Base-by-base conservation (phyloP, 2,113 vertebrate genomes). In the Todiramphus chloris region DNA sequence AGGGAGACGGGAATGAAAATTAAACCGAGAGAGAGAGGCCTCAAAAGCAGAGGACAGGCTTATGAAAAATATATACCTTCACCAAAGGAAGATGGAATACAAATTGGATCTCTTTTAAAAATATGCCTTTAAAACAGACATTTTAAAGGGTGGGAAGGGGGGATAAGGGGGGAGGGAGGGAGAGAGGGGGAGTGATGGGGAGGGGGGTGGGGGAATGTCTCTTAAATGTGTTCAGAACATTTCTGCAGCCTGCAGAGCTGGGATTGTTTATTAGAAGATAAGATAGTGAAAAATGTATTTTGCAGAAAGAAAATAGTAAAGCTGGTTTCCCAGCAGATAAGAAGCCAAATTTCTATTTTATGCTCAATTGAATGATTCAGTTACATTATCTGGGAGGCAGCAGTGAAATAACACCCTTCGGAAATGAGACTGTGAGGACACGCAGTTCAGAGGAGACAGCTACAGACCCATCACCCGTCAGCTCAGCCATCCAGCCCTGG, bases 271-370 rank as follows among this genome's bases (percentile, higher is more conserved):
- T 98, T 98, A 98, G 98, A 97, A 98, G 98, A 98, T 98, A 98
- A 98, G 98, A 98, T 98, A 98, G 98, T 98, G 98, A 98, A 98
- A 98, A 98, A 98, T 98, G 98, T 98, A 98, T 98, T 98, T 98
- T 98, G 97, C 97, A 98, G 98, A 96, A 98, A 97, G 98, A 98
- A 98, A 98, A 98, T 97, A 97, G 97, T 98, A 98, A 98, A 98
- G 98, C 97, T 97, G 98, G 97, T 98, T 98, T 96, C 97, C 96
- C 93, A 91, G 97, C 96, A 98, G 98, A 98, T 98, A 98, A 98
- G 98, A 97, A 98, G 96, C 97, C 97, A 98, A 98, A 98, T 98
- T 98, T 98, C 98, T 98, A 98, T 98, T 98, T 98, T 98, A 98
- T 98, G 98, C 98, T 98, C 98, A 98, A 97, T 97, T 98, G 98